A percentile compares a stretch with the other conserved stretches of the same genome.
Evolutionary conservation across 2,888 invertebrate species (phyloP).

Genomic region (Copidosoma aretas): DNA sequence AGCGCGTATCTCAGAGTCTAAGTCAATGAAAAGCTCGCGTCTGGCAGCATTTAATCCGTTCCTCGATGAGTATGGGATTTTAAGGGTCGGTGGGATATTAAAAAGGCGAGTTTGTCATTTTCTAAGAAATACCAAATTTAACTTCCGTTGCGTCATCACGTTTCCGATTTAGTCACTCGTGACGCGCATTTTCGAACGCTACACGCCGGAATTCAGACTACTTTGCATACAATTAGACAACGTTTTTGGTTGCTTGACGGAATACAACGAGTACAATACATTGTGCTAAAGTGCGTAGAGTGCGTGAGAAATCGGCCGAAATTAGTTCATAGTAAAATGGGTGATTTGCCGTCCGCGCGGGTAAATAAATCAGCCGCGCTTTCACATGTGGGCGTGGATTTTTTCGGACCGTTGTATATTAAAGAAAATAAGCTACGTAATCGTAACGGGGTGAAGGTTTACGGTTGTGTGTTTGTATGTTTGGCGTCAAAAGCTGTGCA

Average conservation of each 20-base stretch:
- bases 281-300: background rate
- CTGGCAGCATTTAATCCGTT: constrained; percentile 21
- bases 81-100: constrained; percentile 27
- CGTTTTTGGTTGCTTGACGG: background rate
- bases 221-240: constrained; percentile 30
- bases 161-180: constrained; percentile 31
- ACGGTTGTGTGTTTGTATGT: constrained; percentile 35
- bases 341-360: too few relatives aligned
- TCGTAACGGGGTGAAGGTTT: too few relatives aligned
- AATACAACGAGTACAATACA: background rate
- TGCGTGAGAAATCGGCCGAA: too few relatives aligned
- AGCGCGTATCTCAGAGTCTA: background rate
- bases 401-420: too few relatives aligned
- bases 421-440: too few relatives aligned
- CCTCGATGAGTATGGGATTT: constrained; percentile 17
- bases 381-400: too few relatives aligned
- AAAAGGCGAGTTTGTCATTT: constrained; percentile 12
- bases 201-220: constrained; percentile 40
- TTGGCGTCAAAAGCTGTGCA: constrained; percentile 42
- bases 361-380: too few relatives aligned
- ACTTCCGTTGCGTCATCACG: constrained; percentile 23
- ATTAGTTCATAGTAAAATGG: too few relatives aligned
- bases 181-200: constrained; percentile 26
- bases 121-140: constrained; percentile 31
- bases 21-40: background rate